Percentiles rank a stretch among this genome's conserved stretches.
Conservation (phyloP, 2,888 invertebrate species). For the Aleiodes alternator region DNA sequence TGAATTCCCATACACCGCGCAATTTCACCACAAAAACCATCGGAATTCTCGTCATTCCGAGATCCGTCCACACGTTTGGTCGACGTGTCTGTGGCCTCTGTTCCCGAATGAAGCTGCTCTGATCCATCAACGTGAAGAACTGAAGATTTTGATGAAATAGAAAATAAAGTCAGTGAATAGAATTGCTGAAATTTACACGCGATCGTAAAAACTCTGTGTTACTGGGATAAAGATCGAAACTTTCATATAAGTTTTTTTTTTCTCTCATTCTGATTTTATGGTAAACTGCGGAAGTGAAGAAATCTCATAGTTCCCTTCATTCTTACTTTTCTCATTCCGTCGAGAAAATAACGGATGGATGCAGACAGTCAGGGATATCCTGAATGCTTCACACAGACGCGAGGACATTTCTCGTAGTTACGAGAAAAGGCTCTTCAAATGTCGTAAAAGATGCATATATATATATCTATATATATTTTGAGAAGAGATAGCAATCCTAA, state of each 20-base stretch:
- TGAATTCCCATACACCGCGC: slow-evolving; percentile 42
- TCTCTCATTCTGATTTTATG: slow-evolving; percentile 26
- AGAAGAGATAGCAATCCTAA: not conserved
- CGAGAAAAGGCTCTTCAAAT: slow-evolving; percentile 6
- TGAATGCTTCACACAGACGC: slow-evolving; percentile 24
- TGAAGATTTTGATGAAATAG: not conserved
- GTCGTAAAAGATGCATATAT: slow-evolving; percentile 1
- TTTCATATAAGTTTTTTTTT: slow-evolving; percentile 9
- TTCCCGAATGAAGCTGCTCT: slow-evolving; percentile 34
- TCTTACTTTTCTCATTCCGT: slow-evolving; percentile 4
- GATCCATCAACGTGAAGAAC: slow-evolving; percentile 17
- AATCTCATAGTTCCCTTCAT: slow-evolving; percentile 37
- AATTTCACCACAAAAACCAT: slow-evolving; percentile 47
- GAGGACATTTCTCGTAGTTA: slow-evolving; percentile 30
- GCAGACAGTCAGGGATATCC: slow-evolving; percentile 29
- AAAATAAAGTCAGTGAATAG: slow-evolving; percentile 14
- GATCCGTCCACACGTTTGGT: slow-evolving; percentile 42
- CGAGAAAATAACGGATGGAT: slow-evolving; percentile 23
- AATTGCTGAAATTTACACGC: slow-evolving; percentile 21
- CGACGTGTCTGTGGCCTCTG: slow-evolving; percentile 44
- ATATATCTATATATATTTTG: slow-evolving; percentile 11
- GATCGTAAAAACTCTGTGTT: slow-evolving; percentile 24
- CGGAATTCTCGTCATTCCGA: slow-evolving; percentile 53
- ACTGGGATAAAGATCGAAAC: slow-evolving; percentile 20
- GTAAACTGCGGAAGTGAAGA: slow-evolving; percentile 27